Evolutionary conservation across 2,113 vertebrate genomes (phyloP).

Genomic region (Perca schrenkii): DNA sequence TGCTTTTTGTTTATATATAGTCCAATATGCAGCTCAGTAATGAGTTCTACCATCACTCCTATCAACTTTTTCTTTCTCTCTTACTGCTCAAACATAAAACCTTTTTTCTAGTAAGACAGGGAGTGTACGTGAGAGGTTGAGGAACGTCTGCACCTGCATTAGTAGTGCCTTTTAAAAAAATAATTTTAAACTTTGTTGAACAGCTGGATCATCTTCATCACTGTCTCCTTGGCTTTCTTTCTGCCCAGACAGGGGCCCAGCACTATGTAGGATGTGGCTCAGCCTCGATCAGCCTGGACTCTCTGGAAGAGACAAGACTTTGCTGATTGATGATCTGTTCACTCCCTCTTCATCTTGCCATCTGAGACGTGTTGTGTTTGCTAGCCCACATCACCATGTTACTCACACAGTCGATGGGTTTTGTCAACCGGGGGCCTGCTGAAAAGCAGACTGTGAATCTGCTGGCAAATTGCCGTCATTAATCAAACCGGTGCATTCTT

Average conservation of each 20-base stretch:
- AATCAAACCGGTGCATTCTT: conserved; percentile 49
- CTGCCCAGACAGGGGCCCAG: conserved; percentile 24
- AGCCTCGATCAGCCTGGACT: conserved; percentile 26
- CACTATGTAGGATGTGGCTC: conserved; percentile 33
- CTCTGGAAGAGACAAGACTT: conserved; percentile 27
- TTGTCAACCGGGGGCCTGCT: conserved; percentile 19
- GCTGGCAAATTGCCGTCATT: conserved; percentile 63
- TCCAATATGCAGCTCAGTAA: not conserved
- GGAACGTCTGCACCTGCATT: conserved; percentile 8
- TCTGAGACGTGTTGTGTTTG: conserved; percentile 43
- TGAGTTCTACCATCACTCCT: not conserved
- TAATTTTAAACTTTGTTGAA: conserved; percentile 10
- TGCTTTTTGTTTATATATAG: conserved; percentile 6
- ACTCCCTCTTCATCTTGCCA: conserved; percentile 66
- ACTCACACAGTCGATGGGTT: conserved; percentile 35
- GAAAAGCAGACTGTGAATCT: conserved; percentile 29
- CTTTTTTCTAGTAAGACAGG: not conserved
- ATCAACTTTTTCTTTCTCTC: conserved; percentile 14
- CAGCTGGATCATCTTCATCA: conserved; percentile 63
- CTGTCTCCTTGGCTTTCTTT: conserved; percentile 27
- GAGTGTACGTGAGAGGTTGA: not conserved
- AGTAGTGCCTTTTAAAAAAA: not conserved
- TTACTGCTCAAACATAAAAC: conserved; percentile 20
- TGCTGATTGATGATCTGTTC: conserved; percentile 68
- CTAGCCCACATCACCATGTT: conserved; percentile 39